Conservation (phyloP, 1,140 invertebrate genomes). For the Bacillus rossius region DNA sequence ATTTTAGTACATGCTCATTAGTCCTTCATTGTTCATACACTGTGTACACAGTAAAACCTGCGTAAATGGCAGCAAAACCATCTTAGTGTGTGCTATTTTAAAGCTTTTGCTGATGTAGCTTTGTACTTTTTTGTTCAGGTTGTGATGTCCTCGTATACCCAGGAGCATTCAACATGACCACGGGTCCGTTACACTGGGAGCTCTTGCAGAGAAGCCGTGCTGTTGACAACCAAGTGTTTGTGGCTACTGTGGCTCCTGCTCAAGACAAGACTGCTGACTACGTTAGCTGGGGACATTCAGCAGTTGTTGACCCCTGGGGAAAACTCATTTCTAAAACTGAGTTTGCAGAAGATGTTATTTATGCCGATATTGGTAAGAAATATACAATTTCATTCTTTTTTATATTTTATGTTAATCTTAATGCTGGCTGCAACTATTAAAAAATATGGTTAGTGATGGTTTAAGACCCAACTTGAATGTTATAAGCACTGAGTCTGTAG, state of each 20-base stretch:
- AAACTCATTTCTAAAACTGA: conserved; percentile 64
- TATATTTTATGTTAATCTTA: not conserved
- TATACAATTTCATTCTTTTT: not conserved
- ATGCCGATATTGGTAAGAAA: conserved; percentile 64
- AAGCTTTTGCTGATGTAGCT: not conserved
- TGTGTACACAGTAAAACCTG: too few relatives aligned
- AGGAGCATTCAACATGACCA: conserved; percentile 95
- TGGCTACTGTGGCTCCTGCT: conserved; percentile 71
- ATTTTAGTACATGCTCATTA: too few relatives aligned
- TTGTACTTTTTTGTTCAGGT: conserved; percentile 44
- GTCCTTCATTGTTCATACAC: too few relatives aligned
- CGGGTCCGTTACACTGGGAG: conserved; percentile 91
- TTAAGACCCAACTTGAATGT: not conserved
- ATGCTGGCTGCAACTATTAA: conserved; percentile 29
- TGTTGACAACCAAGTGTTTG: conserved; percentile 81
- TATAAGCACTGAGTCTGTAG: not conserved
- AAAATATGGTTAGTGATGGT: conserved; percentile 14
- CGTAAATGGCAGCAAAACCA: too few relatives aligned
- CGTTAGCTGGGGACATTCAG: conserved; percentile 85
- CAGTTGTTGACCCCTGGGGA: conserved; percentile 84
- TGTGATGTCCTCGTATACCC: conserved; percentile 85
- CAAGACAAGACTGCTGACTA: conserved; percentile 65
- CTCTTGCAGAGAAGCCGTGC: conserved; percentile 73
- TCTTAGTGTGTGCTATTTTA: too few relatives aligned
- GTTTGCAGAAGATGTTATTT: conserved; percentile 58